Conservation (phyloP, 2,888 invertebrate species). For the Protonemura montana region DNA sequence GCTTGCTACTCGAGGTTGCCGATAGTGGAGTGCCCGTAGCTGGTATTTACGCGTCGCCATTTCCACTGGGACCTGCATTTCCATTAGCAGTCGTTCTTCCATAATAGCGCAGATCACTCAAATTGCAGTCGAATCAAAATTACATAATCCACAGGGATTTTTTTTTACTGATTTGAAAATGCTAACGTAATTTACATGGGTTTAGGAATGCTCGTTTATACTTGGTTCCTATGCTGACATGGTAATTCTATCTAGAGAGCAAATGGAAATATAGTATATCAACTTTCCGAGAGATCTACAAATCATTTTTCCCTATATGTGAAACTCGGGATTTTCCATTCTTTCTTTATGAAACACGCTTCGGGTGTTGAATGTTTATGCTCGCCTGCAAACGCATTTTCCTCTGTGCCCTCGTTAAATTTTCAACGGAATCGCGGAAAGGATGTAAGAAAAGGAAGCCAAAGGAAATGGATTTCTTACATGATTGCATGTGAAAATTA, state of each 20-base stretch:
- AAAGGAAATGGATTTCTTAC: slow-evolving; percentile 2
- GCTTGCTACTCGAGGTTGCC: neutral
- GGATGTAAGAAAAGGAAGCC: neutral
- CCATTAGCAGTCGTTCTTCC: neutral
- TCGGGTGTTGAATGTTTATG: neutral
- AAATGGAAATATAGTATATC: neutral
- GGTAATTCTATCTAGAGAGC: neutral
- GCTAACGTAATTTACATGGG: neutral
- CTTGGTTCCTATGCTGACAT: neutral
- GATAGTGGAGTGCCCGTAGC: neutral
- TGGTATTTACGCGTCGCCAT: neutral
- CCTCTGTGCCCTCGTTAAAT: neutral
- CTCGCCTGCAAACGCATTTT: neutral
- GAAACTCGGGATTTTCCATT: neutral
- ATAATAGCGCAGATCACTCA: neutral
- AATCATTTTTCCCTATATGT: neutral
- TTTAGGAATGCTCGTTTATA: neutral
- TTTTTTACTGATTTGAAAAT: neutral
- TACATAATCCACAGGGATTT: neutral
- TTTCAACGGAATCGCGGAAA: neutral
- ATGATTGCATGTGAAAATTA: neutral
- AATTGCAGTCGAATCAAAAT: neutral
- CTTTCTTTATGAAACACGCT: neutral
- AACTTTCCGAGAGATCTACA: neutral
- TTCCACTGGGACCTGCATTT: neutral